A percentile compares a stretch with the other conserved stretches of the same genome.
phyloP scores from a whole-genome alignment of 2,797 vertebrate genomes.

The Dryobates pubescens region DNA sequence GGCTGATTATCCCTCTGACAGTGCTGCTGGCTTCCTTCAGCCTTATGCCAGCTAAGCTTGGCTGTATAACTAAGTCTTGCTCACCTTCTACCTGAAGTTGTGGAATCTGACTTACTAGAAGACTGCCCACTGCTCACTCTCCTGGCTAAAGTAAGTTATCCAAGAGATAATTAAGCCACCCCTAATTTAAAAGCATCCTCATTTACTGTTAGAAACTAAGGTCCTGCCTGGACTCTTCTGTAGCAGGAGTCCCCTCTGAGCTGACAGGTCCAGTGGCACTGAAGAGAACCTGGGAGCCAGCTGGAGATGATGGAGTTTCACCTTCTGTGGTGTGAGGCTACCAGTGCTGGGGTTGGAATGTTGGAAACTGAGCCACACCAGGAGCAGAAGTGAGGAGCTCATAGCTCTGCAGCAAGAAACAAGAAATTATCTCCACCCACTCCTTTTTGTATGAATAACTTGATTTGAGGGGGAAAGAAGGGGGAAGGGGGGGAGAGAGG shows the following conservation, averaged over 20 bases:
- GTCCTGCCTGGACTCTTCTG: no score
- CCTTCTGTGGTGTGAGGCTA: background rate
- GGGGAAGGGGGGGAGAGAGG: no score
- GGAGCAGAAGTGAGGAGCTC: background rate
- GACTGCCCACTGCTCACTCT: no score
- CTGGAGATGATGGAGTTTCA: fast-evolving
- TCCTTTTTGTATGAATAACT: background rate
- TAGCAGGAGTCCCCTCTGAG: fast-evolving
- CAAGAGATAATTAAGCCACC: no score
- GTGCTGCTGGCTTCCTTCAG: no score
- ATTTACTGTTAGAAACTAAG: no score
- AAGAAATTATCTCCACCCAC: background rate
- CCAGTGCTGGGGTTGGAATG: fast-evolving
- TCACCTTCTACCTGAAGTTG: background rate
- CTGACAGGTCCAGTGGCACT: fast-evolving
- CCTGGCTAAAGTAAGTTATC: no score
- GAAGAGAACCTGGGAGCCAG: fast-evolving
- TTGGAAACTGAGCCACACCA: background rate
- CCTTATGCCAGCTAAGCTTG: no score
- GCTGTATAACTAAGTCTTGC: background rate
- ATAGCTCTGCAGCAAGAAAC: no score
- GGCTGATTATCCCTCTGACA: background rate
- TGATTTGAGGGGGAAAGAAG: no score
- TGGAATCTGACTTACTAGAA: background rate
- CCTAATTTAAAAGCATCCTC: no score